Percentiles rank a stretch among this genome's conserved stretches.
phyloP scores from a whole-genome alignment of 1,140 invertebrate genomes.

The Heliconius congener region DNA sequence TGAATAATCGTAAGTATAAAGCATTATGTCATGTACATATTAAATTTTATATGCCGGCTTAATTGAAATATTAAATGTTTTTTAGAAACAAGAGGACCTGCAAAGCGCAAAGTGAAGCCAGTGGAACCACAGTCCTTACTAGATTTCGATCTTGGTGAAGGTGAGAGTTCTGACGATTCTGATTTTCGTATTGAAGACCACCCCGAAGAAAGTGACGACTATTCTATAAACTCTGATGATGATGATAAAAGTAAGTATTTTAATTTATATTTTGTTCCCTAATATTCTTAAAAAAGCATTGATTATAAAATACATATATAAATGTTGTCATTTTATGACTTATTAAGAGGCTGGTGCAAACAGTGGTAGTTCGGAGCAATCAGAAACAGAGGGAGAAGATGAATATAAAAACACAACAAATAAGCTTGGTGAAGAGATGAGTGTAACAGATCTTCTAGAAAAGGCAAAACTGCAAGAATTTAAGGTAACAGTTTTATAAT shows the following conservation, averaged over 20 bases:
- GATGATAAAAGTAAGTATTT: constrained; percentile 72
- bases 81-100: constrained; percentile 91
- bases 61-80: constrained; percentile 41
- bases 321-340: not conserved
- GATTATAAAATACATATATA: not conserved
- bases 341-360: constrained; percentile 70
- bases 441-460: constrained; percentile 70
- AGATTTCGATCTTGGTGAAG: constrained; percentile 93
- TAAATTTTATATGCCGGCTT: constrained; percentile 12
- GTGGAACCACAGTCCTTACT: constrained; percentile 89
- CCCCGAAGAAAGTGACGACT: constrained; percentile 88
- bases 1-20: constrained; percentile 61
- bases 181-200: constrained; percentile 96
- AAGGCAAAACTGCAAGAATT: constrained; percentile 74
- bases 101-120: constrained; percentile 92
- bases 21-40: constrained; percentile 9
- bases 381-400: constrained; percentile 78
- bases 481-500: constrained; percentile 55
- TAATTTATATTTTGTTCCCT: too few relatives aligned
- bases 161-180: constrained; percentile 96
- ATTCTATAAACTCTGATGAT: constrained; percentile 82
- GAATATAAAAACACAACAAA: constrained; percentile 69
- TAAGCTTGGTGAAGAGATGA: constrained; percentile 68
- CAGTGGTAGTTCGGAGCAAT: constrained; percentile 81
- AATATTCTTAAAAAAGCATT: not conserved